Conservation (phyloP, 2,797 vertebrate species). For the Lepilemur ruficaudatus region DNA sequence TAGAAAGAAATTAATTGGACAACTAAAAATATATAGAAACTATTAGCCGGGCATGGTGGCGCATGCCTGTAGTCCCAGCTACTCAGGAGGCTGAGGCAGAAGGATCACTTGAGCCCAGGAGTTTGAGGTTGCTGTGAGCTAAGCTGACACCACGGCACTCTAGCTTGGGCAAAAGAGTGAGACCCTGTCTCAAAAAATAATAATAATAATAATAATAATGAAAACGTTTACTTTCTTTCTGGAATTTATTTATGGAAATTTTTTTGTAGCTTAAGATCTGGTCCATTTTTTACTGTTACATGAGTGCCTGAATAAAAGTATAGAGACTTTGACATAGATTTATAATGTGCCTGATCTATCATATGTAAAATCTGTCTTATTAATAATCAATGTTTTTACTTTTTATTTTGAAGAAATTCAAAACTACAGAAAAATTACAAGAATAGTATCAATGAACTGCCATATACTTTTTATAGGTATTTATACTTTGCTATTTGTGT, state of each 20-base stretch:
- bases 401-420: conserved; percentile 4
- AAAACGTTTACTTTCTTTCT: not conserved
- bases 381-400: not conserved
- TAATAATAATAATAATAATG: not conserved
- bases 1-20: no score
- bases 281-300: not conserved
- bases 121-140: no score
- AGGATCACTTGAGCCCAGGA: no score
- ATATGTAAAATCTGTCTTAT: not conserved
- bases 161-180: no score
- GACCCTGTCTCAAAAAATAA: no score
- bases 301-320: not conserved
- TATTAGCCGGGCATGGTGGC: no score
- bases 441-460: not conserved
- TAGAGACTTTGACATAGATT: not conserved
- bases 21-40: no score
- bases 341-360: not conserved
- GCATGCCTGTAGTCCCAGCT: no score
- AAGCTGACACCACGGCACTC: no score
- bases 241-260: not conserved
- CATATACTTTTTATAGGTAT: not conserved
- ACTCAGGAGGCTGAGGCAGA: no score
- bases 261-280: not conserved
- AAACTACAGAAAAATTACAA: conserved; percentile 8
- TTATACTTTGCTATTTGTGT: not conserved